Evolutionary conservation across 1,140 invertebrate species (phyloP).

Genomic region (Zophobas morio): DNA sequence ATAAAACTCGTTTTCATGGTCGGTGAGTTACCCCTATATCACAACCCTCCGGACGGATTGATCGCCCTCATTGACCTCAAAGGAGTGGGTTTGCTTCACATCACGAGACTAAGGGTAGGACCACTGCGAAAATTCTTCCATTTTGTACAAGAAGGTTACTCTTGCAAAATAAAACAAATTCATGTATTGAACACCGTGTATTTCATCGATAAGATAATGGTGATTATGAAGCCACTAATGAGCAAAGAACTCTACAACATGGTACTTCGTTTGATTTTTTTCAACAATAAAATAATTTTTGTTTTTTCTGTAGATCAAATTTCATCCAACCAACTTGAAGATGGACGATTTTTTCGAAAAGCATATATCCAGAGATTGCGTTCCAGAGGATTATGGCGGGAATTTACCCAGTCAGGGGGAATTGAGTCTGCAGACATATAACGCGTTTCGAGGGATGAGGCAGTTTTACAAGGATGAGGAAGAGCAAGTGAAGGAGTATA

Average conservation of each 20-base stretch:
- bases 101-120: slow-evolving; percentile 69
- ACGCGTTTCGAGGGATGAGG: slow-evolving; percentile 64
- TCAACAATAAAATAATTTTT: not conserved
- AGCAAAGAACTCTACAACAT: slow-evolving; percentile 75
- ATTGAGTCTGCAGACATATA: slow-evolving; percentile 64
- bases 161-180: slow-evolving; percentile 73
- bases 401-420: slow-evolving; percentile 65
- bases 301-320: slow-evolving; percentile 65
- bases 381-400: slow-evolving; percentile 70
- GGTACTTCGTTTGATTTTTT: slow-evolving; percentile 63
- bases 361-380: slow-evolving; percentile 66
- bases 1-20: slow-evolving; percentile 75
- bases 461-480: slow-evolving; percentile 68
- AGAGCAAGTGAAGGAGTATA: slow-evolving; percentile 58
- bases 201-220: slow-evolving; percentile 74
- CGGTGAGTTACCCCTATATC: slow-evolving; percentile 66
- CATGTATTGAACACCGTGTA: slow-evolving; percentile 77
- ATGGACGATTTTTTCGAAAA: slow-evolving; percentile 67
- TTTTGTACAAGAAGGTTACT: slow-evolving; percentile 71
- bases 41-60: slow-evolving; percentile 66
- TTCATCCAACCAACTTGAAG: slow-evolving; percentile 65
- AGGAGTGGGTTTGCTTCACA: slow-evolving; percentile 70
- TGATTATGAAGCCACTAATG: slow-evolving; percentile 76
- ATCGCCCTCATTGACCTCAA: slow-evolving; percentile 77
- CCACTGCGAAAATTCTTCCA: slow-evolving; percentile 67